A percentile compares a stretch with the other conserved stretches of the same genome.
These are phyloP conservation scores for Atherinomorus stipes DNA, from an alignment of 2,113 vertebrate species.

Conservation along the genomic window DNA sequence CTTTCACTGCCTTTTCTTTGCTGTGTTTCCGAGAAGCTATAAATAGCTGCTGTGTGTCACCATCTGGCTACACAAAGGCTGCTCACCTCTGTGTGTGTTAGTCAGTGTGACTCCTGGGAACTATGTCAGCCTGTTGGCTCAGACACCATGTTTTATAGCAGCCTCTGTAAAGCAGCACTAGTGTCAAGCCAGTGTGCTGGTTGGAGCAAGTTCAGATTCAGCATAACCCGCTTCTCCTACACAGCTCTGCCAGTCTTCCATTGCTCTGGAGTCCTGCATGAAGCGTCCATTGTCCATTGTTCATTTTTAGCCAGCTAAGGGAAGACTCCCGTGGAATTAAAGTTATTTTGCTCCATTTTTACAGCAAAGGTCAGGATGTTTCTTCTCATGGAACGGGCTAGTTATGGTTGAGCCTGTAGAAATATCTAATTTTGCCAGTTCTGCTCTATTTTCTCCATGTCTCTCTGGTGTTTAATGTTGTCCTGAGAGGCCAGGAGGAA, in stretches of 20 bases:
- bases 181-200: constrained; percentile 52
- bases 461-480: constrained; percentile 47
- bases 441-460: constrained; percentile 66
- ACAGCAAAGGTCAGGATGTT: constrained; percentile 27
- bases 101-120: constrained; percentile 64
- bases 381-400: constrained; percentile 37
- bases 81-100: constrained; percentile 69
- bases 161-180: constrained; percentile 58
- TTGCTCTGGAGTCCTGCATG: constrained; percentile 21
- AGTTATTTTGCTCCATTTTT: constrained; percentile 23
- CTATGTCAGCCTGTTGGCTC: constrained; percentile 62
- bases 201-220: constrained; percentile 26
- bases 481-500: constrained; percentile 47
- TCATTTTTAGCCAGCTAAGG: constrained; percentile 14
- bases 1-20: constrained; percentile 38
- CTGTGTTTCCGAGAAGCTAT: constrained; percentile 32
- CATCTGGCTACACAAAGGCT: constrained; percentile 71
- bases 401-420: constrained; percentile 49
- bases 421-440: constrained; percentile 61
- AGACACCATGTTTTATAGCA: constrained; percentile 41
- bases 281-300: constrained; percentile 25
- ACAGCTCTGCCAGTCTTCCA: constrained; percentile 3
- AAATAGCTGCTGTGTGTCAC: constrained; percentile 70
- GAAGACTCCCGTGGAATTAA: constrained; percentile 2
- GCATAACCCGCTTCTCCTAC: constrained; percentile 27